Evolutionary conservation across 2,113 vertebrate genomes (phyloP).

Genomic region (Isurus oxyrinchus): DNA sequence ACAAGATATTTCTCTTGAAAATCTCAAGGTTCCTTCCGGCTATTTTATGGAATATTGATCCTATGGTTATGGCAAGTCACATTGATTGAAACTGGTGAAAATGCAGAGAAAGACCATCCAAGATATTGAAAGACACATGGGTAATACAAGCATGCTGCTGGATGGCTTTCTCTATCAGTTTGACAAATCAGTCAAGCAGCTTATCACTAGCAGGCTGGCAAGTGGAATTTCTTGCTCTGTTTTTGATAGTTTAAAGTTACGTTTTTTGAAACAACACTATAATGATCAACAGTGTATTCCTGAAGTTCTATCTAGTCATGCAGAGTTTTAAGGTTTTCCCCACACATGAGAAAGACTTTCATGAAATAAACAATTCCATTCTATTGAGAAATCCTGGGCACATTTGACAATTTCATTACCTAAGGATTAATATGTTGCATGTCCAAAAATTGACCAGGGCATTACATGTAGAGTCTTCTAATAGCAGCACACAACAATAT

Average conservation of each 20-base stretch:
- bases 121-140: background rate
- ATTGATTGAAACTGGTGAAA: background rate
- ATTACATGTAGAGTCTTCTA: background rate
- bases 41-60: background rate
- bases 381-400: background rate
- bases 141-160: background rate
- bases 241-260: background rate
- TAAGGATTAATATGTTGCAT: background rate
- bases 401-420: background rate
- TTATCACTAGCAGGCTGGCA: background rate
- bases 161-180: background rate
- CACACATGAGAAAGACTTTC: background rate
- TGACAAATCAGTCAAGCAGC: background rate
- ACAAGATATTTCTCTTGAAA: background rate
- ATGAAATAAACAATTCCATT: background rate
- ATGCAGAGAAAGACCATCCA: background rate
- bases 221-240: background rate
- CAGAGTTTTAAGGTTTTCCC: background rate
- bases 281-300: background rate
- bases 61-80: background rate
- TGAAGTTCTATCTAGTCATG: background rate
- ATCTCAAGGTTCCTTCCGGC: background rate
- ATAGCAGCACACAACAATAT: background rate
- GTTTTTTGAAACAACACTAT: background rate
- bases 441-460: background rate